Percentiles rank a stretch among this genome's conserved stretches.
These are phyloP conservation scores for Pandion haliaetus DNA, from an alignment of 2,113 vertebrate genomes.

Conservation along the genomic window DNA sequence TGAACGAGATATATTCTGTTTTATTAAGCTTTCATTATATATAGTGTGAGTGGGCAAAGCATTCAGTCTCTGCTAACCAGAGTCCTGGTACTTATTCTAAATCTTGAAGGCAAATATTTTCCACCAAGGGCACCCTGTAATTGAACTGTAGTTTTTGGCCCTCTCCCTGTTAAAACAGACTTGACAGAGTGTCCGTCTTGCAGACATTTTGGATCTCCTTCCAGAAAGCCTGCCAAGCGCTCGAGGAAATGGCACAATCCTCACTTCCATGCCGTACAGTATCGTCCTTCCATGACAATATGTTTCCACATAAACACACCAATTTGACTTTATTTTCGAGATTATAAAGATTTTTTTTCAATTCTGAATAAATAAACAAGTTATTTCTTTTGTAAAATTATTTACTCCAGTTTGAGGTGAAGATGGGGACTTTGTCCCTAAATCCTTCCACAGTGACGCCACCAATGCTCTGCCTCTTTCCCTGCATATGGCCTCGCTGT, in stretches of 20 bases:
- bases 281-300: rapidly evolving
- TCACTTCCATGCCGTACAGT: rapidly evolving
- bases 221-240: neutral
- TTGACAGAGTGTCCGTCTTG: neutral
- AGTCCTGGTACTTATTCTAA: neutral
- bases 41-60: constrained; percentile 39
- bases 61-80: neutral
- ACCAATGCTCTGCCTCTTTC: rapidly evolving
- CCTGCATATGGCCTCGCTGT: rapidly evolving
- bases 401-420: neutral
- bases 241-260: neutral
- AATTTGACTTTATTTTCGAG: neutral
- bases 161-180: neutral
- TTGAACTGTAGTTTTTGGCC: neutral
- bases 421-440: rapidly evolving
- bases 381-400: neutral
- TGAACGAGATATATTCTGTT: constrained; percentile 36
- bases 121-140: neutral
- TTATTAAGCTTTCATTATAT: constrained; percentile 35
- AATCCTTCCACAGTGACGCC: rapidly evolving
- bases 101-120: constrained; percentile 46
- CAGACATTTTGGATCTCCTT: neutral
- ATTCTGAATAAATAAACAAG: neutral
- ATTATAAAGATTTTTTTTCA: neutral
- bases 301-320: neutral